Base-by-base conservation (phyloP, 2,888 invertebrate genomes). In the Nyleta sp. region DNA sequence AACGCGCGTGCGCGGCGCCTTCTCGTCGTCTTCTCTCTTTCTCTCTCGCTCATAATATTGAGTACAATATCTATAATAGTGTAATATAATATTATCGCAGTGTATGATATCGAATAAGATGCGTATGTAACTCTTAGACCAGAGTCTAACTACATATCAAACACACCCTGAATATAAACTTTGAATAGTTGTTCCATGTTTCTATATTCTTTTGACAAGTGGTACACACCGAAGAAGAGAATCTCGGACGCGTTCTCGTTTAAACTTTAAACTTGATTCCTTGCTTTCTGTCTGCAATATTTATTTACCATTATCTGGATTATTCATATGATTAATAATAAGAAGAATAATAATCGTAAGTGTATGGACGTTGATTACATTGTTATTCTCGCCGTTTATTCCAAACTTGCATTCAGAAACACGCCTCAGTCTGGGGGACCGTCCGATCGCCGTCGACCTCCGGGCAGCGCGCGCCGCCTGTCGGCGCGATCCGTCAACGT, bases 131-230 rank as follows among this genome's bases (percentile, higher is more conserved):
- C 62, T 79, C 68, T 68, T 71, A 67, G 64, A 71, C 71, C 65
- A 64, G 65, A 77, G 76, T 42, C 76, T 71, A 77, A 60, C 76
- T 81, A 83, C 80, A 77, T 85, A 85, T 85, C 84, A 86, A 85
- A 86, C 87, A 89, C 87, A 86, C 86, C 84, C 84, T 83, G 84
- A 84, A 64, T 84, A 83, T 83, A 83, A 86, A 85, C 84, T 84
- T 87, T 86, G 85, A 83, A 85, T 86, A 84, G 86, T 84, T 83
- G 46, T 71, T 13, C 42, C n/a, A 18, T 50, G 22, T 13, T 40
- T 53, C 13, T 55, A 18, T 55, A 8, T 22, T 24, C 10, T 59
- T 72, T 72, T 64, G 48, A 81, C 84, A 86, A 87, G 83, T 86
- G 84, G 85, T 86, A 81, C 87, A 86, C 86, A 84, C 86, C 85